Evolutionary conservation across 2,888 invertebrate species (phyloP).

Genomic region (Hypena proboscidalis): DNA sequence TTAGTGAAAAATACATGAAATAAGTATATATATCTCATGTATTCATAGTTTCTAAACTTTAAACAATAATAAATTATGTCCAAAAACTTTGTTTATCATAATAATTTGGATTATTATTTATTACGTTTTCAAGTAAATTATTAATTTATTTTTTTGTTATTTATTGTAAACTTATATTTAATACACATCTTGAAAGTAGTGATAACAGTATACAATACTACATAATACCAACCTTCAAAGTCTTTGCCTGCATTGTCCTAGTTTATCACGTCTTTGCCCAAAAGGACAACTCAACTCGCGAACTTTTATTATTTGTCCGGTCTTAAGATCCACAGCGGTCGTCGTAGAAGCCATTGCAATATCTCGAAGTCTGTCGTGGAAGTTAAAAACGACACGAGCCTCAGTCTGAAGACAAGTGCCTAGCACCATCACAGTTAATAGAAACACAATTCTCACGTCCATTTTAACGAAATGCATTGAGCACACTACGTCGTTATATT

Average conservation of each 20-base stretch:
- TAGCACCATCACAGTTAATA: constrained; percentile 37
- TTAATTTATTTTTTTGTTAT: background rate
- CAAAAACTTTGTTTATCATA: no score
- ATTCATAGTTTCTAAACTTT: no score
- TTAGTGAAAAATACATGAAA: no score
- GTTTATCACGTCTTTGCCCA: constrained; percentile 57
- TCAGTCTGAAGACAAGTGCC: constrained; percentile 17
- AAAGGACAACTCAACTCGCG: constrained; percentile 60
- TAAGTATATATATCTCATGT: no score
- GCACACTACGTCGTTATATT: constrained; percentile 54
- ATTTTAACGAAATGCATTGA: constrained; percentile 51
- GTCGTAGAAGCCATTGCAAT: constrained; percentile 33
- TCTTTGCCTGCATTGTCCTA: constrained; percentile 58
- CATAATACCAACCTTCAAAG: constrained; percentile 44
- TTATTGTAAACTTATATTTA: no score
- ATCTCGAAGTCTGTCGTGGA: constrained; percentile 44
- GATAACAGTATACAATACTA: no score
- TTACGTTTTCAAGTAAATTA: background rate
- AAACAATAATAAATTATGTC: no score
- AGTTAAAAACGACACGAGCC: constrained; percentile 43
- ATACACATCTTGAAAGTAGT: no score
- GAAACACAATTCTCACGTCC: constrained; percentile 50
- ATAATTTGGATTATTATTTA: no score
- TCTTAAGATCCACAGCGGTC: constrained; percentile 38
- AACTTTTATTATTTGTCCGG: constrained; percentile 66